phyloP scores from a whole-genome alignment of 2,797 vertebrate genomes.

The Cossypha niveicapilla region DNA sequence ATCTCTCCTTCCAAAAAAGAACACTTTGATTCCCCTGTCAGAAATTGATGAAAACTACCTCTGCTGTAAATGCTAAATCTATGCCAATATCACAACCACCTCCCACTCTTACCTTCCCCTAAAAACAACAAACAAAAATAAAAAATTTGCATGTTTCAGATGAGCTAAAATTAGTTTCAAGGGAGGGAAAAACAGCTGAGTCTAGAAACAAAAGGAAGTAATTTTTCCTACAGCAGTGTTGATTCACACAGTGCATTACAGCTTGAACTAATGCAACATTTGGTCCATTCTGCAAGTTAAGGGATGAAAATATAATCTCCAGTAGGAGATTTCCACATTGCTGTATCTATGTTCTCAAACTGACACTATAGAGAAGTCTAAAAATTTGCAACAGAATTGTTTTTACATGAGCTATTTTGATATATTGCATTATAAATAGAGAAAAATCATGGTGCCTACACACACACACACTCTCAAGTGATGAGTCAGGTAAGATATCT shows the following conservation, averaged over 20 bases:
- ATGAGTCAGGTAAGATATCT: not conserved
- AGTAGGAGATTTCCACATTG: not conserved
- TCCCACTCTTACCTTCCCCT: not conserved
- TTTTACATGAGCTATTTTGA: not conserved
- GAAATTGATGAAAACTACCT: conserved; percentile 65
- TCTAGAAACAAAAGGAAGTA: conserved; percentile 27
- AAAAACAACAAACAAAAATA: conserved; percentile 30
- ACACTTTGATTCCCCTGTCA: conserved; percentile 67
- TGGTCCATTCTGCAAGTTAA: not conserved
- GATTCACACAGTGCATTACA: not conserved
- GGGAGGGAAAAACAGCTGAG: conserved; percentile 40
- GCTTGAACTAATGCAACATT: not conserved
- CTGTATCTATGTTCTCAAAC: not conserved
- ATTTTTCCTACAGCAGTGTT: not conserved
- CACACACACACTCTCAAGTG: not conserved
- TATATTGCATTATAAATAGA: not conserved
- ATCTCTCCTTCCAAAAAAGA: conserved; percentile 58
- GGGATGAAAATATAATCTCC: not conserved
- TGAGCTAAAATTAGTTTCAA: conserved; percentile 45
- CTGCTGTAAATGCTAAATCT: conserved; percentile 58
- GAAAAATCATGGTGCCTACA: not conserved
- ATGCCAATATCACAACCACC: conserved; percentile 24
- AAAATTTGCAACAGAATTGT: not conserved
- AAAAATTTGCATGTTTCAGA: conserved; percentile 23
- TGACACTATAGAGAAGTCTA: not conserved